phyloP scores from a whole-genome alignment of 2,888 invertebrate species.

The Exephanes ischioxanthus region DNA sequence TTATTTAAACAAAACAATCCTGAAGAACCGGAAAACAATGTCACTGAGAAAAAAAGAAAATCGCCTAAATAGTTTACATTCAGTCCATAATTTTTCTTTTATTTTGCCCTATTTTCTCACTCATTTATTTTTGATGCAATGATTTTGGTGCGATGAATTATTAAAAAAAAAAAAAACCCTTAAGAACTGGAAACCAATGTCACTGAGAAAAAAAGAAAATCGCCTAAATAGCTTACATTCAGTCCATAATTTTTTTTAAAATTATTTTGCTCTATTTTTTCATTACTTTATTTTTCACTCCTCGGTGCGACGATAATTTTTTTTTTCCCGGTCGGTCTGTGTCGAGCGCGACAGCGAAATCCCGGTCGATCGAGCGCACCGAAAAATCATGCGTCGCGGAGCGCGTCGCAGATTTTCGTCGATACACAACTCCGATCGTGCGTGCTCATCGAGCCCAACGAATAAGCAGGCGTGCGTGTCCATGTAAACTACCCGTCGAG shows the following conservation, averaged over 20 bases:
- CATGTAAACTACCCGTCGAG: neutral
- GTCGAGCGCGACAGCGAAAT: constrained; percentile 32
- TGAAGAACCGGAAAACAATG: neutral
- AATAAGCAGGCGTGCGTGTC: neutral
- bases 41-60: neutral
- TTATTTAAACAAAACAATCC: neutral
- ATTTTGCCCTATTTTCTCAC: neutral
- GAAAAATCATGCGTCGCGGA: constrained; percentile 36
- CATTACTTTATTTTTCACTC: too few species aligned
- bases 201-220: too few species aligned
- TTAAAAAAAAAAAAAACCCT: too few species aligned
- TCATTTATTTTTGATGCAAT: too few species aligned
- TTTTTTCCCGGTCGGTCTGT: constrained; percentile 15
- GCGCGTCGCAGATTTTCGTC: constrained; percentile 13
- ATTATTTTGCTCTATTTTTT: neutral
- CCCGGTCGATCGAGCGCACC: constrained; percentile 26
- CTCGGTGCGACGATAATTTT: neutral
- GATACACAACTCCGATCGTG: neutral
- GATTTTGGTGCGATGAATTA: too few species aligned
- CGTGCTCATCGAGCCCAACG: neutral
- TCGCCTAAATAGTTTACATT: neutral
- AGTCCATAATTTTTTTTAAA: too few species aligned
- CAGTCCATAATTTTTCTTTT: neutral
- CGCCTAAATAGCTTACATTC: too few species aligned
- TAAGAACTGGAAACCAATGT: too few species aligned